phyloP scores from a whole-genome alignment of 2,888 invertebrate genomes.

The Pemphredon lugubris region DNA sequence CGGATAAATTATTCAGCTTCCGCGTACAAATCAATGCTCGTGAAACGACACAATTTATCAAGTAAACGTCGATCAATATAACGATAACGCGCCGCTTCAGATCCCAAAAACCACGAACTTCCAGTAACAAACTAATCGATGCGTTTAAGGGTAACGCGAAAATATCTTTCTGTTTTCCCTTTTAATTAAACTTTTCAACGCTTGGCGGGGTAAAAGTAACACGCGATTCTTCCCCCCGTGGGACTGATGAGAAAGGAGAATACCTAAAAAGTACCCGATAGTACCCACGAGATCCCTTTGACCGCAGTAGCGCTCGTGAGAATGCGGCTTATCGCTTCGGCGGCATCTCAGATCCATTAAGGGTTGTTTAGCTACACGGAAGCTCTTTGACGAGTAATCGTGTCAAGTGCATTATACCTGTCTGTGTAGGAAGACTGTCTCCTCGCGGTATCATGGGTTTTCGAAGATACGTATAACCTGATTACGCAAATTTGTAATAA shows the following conservation, averaged over 20 bases:
- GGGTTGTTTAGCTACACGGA: slow-evolving; percentile 64
- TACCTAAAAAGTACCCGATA: slow-evolving; percentile 38
- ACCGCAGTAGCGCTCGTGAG: slow-evolving; percentile 41
- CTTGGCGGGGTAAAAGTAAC: too few species aligned
- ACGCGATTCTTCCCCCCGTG: neutral
- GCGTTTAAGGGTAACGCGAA: too few species aligned
- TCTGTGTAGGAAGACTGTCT: slow-evolving; percentile 22
- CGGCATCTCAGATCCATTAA: slow-evolving; percentile 72
- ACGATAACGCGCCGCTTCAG: too few species aligned
- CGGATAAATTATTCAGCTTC: slow-evolving; percentile 56
- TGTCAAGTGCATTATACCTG: slow-evolving; percentile 67
- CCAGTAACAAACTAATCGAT: too few species aligned
- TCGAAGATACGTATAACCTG: neutral
- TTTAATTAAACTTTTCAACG: too few species aligned
- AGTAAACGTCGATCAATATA: neutral
- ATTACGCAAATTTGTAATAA: too few species aligned
- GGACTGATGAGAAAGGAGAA: neutral
- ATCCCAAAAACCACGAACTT: too few species aligned
- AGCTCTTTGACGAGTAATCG: slow-evolving; percentile 73
- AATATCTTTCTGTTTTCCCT: too few species aligned
- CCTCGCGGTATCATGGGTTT: neutral
- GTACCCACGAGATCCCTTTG: slow-evolving; percentile 23
- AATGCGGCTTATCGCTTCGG: slow-evolving; percentile 65
- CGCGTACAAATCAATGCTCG: slow-evolving; percentile 44
- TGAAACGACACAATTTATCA: slow-evolving; percentile 20